Evolutionary conservation across 2,797 vertebrate species (phyloP), one percentile per base, ranked within the genome.

Genomic region (Petrocephalus schoutedeni): DNA sequence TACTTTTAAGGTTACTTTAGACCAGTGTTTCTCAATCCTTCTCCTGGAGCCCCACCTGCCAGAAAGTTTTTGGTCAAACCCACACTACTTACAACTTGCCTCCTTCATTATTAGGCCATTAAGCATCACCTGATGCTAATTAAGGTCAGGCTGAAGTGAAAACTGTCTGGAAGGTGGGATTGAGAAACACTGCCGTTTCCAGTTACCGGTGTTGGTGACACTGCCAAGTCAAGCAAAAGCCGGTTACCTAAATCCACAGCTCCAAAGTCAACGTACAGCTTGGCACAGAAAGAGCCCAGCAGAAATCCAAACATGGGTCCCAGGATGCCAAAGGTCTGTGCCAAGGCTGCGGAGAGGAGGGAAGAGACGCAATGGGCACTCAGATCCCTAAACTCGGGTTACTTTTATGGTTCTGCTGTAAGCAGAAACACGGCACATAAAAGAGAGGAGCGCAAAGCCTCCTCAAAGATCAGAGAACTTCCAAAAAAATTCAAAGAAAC

Each of bases 251-350:
- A 92, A 91, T 96, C 92, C 87, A 97, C 96, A 88, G 93, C 95
- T 91, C 97, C 98, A 86, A 96, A 86, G 92, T 99, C 98, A 87
- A 99, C 97, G 9, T 98, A 99, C 89, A 97, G 87, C 88, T 97
- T 95, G 86, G 97, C 95, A 89, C 97, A 97, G 87, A 94, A 97
- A 1, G 98, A 99, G 0, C 96, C 97, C 89, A 99, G 89, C 92
- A 98, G 92, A 87, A 96, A 97, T 9, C 98, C 98, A 90, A 97
- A 92, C 94, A 99, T 96, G 0, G 97, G 97, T 0, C 97, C 97
- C 0, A 97, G 14, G 53, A 98, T 93, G 4, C 96, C 96, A 23
- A 96, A 91, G 8, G 96, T 96, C 7, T 98, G 97, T 86, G 98
- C 93, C 88, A 95, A 95, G 16, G 97, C 98, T 99, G 88, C 82